Evolutionary conservation across 92 coral and sea anemone genomes (phyloP), one percentile per base, ranked within the genome.

Genomic region (Hydrozoanthus gracilis): DNA sequence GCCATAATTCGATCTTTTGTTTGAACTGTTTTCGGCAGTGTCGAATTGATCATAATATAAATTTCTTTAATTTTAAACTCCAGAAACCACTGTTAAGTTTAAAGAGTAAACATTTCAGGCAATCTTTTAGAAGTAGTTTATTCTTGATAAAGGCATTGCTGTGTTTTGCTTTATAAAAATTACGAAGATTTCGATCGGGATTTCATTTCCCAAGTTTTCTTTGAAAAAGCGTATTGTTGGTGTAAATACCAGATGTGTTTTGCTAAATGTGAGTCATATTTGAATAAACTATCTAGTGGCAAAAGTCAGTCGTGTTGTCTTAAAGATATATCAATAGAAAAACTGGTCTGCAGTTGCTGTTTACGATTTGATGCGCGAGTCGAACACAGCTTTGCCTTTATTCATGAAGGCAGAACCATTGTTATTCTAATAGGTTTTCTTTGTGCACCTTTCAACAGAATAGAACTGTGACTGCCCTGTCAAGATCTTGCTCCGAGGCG

Each of bases 351-450:
- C 85, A 65, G 85, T 80, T 65, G 16, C 85, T 65, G 85, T 80
- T 80, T 48, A 80, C 27, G 73, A 80, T 48, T 79, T 66, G 85
- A 80, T 80, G 85, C 85, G 85, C 85, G 85, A 80, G 77, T 80
- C 75, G 90, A 83, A 82, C 75, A 88, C 52, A 48, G 65, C 82
- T 51, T 12, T 9, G 14, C 65, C 82, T 76, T 80, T 88, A 90
- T 87, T 90, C 91, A 88, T 88, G 86, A 90, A 71, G 73, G 83
- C 83, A 65, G 12, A 58, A 52, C 20, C 90, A 90, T 95, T 95
- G 98, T 95, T 86, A 95, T 95, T 95, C 92, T 95, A 95, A 95
- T 95, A 89, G 92, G 92, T 20, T 86, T 85, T 78, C 89, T 91
- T 91, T 90, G 85, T 80, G 35, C 85, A 13, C 61, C 45, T 67